These are phyloP conservation scores for Drosophila differens DNA, from an alignment of 2,888 invertebrate genomes.

Conservation along the genomic window DNA sequence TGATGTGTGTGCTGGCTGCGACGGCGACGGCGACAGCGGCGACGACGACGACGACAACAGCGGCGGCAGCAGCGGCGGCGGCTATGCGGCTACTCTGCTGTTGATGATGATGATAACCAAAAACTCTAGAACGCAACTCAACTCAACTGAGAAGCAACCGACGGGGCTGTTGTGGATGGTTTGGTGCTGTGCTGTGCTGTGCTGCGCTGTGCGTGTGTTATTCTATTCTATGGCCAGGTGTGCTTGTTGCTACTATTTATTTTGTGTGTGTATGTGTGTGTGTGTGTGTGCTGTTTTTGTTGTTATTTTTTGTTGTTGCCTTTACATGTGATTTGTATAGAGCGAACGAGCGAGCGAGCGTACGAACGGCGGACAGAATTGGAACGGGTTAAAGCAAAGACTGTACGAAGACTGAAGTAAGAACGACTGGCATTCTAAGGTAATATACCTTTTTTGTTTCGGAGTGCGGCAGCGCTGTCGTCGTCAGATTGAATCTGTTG, in stretches of 20 bases:
- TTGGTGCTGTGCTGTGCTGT: not conserved
- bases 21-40: conserved; percentile 48
- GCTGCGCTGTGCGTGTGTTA: conserved; percentile 23
- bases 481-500: conserved; percentile 72
- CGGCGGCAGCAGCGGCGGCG: conserved; percentile 27
- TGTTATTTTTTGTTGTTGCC: conserved; percentile 54
- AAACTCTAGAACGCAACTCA: conserved; percentile 46
- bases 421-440: conserved; percentile 86
- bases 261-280: conserved; percentile 2
- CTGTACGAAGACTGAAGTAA: conserved; percentile 86
- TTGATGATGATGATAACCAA: conserved; percentile 47
- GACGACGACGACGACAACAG: conserved; percentile 21
- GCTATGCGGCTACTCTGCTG: conserved; percentile 45
- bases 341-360: conserved; percentile 83
- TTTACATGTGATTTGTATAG: conserved; percentile 77
- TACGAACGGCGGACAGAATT: conserved; percentile 86
- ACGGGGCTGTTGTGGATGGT: conserved; percentile 32
- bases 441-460: conserved; percentile 86
- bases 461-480: conserved; percentile 77
- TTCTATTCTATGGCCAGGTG: conserved; percentile 41
- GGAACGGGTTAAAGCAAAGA: conserved; percentile 86
- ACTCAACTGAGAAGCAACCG: conserved; percentile 47
- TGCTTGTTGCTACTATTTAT: conserved; percentile 32
- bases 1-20: conserved; percentile 64
- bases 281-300: conserved; percentile 7